Evolutionary conservation across 1,140 invertebrate species (phyloP), one percentile per base, ranked within the genome.

Genomic region (Heliconius congener): DNA sequence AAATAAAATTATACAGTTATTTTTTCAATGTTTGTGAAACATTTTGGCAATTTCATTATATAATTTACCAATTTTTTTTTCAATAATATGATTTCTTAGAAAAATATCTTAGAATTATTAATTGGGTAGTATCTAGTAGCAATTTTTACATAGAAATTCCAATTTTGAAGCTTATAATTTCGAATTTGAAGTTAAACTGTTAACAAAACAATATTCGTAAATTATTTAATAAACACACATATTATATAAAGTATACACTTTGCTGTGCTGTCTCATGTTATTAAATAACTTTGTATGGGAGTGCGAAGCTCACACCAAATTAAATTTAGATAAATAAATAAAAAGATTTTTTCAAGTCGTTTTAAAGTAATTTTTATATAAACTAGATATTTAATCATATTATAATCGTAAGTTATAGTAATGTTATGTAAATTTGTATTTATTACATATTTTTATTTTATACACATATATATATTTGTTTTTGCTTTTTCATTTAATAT

Each of bases 301-400:
- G 74, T 71, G 74, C 57, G 57, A 76, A 76, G 74, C 74, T 76
- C 18, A 42, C 27, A 70, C 34, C 52, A 71, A 76, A 46, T 50
- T 76, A 39, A 66, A 13, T 52, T 42, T 9, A 37, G 34, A 37
- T 46, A 76, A 9, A 30, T 57, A 23, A 57, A 55, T 6, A 60
- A 27, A 46, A 46, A 16, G 57, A 23, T 60, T 23, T 23, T 66
- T 11, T 66, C 55, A 9, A 57, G 55, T 57, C 27, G 11, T 66
- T 16, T 66, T 27, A 13, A 66, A 66, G 9, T 11, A 27, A 16
- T 1, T 66, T 66, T 66, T 66, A 23, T 66, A 66, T 66, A 66
- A 23, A 23, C 23, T 23, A 23, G 23, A n/a, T 57, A 23, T 57
- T 57, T 23, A 57, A 19, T 57, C 8, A 23, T 57, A 57, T 52